Conservation (phyloP, 53 echinoderm and acorn worm genomes). For the Paracentrotus lividus region DNA sequence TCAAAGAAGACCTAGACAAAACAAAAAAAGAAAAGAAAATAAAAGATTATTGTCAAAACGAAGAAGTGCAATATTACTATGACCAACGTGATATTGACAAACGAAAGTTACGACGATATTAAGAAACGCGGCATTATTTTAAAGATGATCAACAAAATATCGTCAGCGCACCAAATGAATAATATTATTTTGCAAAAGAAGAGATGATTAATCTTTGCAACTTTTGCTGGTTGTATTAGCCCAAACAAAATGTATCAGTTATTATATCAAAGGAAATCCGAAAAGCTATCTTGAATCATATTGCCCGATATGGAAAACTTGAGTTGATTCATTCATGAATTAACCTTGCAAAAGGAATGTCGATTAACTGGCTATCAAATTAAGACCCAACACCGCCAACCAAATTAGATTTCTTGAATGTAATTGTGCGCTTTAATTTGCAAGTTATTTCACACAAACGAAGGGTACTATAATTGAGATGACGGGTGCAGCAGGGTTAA, state of each 20-base stretch:
- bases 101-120: no score
- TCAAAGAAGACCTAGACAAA: constrained; percentile 56
- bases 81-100: no score
- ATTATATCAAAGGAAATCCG: not conserved
- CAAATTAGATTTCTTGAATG: constrained; percentile 41
- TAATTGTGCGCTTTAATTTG: not conserved
- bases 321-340: not conserved
- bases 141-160: no score
- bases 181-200: no score
- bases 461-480: constrained; percentile 22
- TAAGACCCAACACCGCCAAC: constrained; percentile 13
- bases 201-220: no score
- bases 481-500: constrained; percentile 11
- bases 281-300: not conserved
- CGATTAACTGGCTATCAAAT: constrained; percentile 40
- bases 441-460: not conserved
- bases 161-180: no score
- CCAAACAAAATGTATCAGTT: not conserved
- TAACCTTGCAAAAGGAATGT: constrained; percentile 37
- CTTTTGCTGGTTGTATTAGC: no score
- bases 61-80: no score
- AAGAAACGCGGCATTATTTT: no score
- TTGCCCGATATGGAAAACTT: not conserved
- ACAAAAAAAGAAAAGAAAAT: not conserved
- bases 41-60: not conserved